Base-by-base conservation (phyloP, 2,888 invertebrate species). In the Alsophila aescularia region DNA sequence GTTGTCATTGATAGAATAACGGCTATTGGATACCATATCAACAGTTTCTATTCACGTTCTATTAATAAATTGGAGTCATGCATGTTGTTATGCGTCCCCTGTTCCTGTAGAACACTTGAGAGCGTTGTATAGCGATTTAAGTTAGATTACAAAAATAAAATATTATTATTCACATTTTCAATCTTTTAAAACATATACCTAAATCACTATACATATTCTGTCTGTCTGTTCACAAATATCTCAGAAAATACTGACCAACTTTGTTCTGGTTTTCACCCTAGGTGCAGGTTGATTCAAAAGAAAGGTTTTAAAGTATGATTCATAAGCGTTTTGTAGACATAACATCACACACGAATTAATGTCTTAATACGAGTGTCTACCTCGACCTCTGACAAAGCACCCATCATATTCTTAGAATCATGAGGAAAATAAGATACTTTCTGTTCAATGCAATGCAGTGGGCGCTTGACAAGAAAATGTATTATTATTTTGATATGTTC, bases 1-100 rank as follows among this genome's bases (percentile, higher is more conserved):
- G n/a, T n/a, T 24, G 24, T 2, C 24, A 7, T 24, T 24, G 7
- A 37, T 29, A 47, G 29, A 18, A 32, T 32, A 18, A 48, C 36
- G 7, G 10, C 36, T 29, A 18, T 16, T 27, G 14, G 7, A 4
- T 39, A 40, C 27, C 18, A 18, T 7, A 21, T 43, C 31, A 31
- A 36, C 13, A 43, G 43, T 29, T 15, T 37, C 36, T 43, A 18
- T 39, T 52, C 13, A 24, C 9, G 44, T 4, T 43, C 32, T 39
- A 39, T 56, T 47, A 32, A 31, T 51, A 43, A 50, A 45, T 50
- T 37, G 45, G 29, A 27, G 50, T 31, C 27, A 27, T 36, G 24
- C 18, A 36, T 16, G 37, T 50, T 36, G 16, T 44, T 24, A 29
- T 15, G 29, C 34, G 45, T 16, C 52, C 52, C 45, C 52, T 36